These are phyloP conservation scores for Prietella phreatophila DNA, from an alignment of 2,113 vertebrate species.

Conservation along the genomic window DNA sequence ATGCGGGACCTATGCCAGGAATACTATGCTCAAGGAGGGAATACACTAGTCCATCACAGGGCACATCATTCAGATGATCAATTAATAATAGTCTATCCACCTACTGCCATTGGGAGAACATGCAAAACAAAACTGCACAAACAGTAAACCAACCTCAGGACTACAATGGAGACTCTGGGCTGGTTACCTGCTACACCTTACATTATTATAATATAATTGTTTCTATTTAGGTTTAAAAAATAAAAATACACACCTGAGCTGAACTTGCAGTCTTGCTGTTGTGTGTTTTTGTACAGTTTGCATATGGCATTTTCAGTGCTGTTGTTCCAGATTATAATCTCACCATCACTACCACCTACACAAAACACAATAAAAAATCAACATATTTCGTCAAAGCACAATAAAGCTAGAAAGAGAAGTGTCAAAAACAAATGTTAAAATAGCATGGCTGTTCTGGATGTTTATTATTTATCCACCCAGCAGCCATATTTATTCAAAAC, in stretches of 20 bases:
- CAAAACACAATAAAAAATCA: conserved; percentile 37
- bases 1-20: neutral
- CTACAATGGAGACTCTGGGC: neutral
- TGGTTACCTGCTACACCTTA: neutral
- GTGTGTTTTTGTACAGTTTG: conserved; percentile 59
- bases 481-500: conserved; percentile 42
- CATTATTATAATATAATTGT: neutral
- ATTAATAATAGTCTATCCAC: neutral
- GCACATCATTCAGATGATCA: neutral
- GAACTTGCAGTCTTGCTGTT: conserved; percentile 51
- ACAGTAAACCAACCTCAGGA: neutral
- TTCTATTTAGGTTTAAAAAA: neutral
- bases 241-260: conserved; percentile 55
- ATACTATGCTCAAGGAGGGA: neutral
- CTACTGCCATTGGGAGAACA: neutral
- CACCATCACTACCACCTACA: conserved; percentile 72
- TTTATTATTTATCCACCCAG: conserved; percentile 48
- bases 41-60: neutral
- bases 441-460: neutral
- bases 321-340: conserved; percentile 77
- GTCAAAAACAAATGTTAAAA: conserved; percentile 24
- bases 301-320: conserved; percentile 72
- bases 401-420: neutral
- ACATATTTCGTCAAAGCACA: neutral
- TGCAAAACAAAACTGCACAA: neutral